phyloP scores from a whole-genome alignment of 2,113 vertebrate species.

The Xenus cinereus region DNA sequence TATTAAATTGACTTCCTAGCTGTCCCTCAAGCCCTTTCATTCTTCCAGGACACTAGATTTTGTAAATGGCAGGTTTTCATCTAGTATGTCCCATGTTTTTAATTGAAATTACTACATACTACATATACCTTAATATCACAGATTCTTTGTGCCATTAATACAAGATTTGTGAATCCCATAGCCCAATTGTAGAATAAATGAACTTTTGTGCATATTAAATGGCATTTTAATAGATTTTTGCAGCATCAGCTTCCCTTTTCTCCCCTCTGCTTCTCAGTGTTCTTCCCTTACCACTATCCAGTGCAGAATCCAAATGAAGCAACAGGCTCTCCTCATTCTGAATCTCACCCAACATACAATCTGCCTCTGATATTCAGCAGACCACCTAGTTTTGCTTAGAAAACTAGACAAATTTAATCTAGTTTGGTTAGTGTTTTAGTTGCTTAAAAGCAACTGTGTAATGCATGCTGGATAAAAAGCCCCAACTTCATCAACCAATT shows the following conservation, averaged over 20 bases:
- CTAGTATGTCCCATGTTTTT: neutral
- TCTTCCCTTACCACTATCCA: neutral
- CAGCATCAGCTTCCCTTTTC: neutral
- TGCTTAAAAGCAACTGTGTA: neutral
- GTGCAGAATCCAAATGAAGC: neutral
- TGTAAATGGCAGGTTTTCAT: neutral
- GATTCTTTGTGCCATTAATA: neutral
- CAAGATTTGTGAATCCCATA: neutral
- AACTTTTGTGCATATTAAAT: neutral
- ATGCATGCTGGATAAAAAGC: neutral
- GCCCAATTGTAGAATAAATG: neutral
- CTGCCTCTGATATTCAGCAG: neutral
- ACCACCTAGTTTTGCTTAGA: neutral
- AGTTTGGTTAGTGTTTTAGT: neutral
- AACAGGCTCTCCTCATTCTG: neutral
- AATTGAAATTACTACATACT: neutral
- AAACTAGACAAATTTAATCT: neutral
- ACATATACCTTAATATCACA: neutral
- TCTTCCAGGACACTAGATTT: neutral
- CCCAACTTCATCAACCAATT: neutral
- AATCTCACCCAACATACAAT: neutral
- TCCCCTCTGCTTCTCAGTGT: neutral
- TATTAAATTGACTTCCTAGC: neutral
- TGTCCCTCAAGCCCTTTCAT: neutral
- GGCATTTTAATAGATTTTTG: neutral